phyloP scores from a whole-genome alignment of 2,113 vertebrate species.

The Aptenodytes forsteri region DNA sequence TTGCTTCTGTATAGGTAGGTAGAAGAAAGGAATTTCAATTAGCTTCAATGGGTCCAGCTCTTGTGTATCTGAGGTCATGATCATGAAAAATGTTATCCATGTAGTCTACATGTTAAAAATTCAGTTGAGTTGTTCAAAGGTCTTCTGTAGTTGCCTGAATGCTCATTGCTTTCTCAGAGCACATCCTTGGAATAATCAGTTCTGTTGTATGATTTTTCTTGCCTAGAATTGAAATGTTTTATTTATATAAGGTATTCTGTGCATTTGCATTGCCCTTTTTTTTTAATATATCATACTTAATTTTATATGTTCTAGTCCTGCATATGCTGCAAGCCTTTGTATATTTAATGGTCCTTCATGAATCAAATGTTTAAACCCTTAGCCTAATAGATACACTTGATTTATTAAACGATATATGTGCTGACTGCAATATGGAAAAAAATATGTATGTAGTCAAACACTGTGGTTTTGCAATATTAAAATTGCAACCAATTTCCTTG shows the following conservation, averaged over 20 bases:
- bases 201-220: neutral
- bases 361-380: constrained; percentile 60
- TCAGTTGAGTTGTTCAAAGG: neutral
- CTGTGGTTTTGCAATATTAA: constrained; percentile 24
- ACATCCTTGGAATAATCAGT: neutral
- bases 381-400: constrained; percentile 48
- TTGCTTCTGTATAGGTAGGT: neutral
- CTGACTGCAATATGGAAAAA: constrained; percentile 41
- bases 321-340: neutral
- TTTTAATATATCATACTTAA: neutral
- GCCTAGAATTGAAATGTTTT: neutral
- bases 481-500: constrained; percentile 51
- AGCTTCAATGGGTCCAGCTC: neutral
- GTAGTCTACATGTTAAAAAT: neutral
- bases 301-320: neutral
- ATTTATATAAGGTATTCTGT: neutral
- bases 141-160: neutral
- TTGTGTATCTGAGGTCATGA: neutral
- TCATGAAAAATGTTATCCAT: neutral
- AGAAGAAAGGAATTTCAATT: neutral
- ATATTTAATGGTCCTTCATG: constrained; percentile 36
- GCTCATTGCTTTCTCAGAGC: neutral
- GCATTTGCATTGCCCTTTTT: neutral
- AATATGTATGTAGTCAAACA: neutral
- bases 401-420: constrained; percentile 28